phyloP scores from a whole-genome alignment of 2,113 vertebrate species.

The Protobothrops mucrosquamatus region DNA sequence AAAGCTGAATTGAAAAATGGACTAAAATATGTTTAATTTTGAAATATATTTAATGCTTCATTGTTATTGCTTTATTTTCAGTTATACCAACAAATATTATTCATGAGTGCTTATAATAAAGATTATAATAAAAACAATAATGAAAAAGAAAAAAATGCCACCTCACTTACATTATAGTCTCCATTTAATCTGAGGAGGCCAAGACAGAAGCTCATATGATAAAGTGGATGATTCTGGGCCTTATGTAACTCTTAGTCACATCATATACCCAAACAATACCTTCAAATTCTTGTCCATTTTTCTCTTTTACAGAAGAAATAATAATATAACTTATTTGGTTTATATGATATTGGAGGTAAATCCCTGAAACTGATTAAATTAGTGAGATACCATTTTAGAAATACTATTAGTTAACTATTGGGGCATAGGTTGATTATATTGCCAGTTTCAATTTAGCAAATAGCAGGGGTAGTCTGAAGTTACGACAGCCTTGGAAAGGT shows the following conservation, averaged over 20 bases:
- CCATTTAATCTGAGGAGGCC: background rate
- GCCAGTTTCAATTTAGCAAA: background rate
- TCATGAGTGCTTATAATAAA: background rate
- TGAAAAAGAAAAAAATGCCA: background rate
- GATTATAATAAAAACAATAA: background rate
- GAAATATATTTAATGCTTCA: background rate
- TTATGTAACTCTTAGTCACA: background rate
- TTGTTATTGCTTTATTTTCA: background rate
- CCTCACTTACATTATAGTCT: background rate
- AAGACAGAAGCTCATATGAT: background rate
- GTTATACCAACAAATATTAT: background rate
- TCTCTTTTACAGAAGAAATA: background rate
- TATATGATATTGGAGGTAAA: background rate
- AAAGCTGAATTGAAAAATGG: background rate
- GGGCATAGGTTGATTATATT: background rate
- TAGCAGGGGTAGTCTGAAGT: background rate
- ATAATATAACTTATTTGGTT: background rate
- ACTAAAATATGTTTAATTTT: background rate
- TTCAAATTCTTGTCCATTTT: background rate
- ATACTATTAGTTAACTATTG: background rate
- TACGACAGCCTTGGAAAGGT: no score
- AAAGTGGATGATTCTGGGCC: background rate
- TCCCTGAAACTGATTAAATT: background rate
- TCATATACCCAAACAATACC: background rate
- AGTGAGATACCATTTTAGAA: background rate